These are phyloP conservation scores for Lepidocyrtinus sp. DNA, from an alignment of 2,888 invertebrate genomes.

Conservation along the genomic window DNA sequence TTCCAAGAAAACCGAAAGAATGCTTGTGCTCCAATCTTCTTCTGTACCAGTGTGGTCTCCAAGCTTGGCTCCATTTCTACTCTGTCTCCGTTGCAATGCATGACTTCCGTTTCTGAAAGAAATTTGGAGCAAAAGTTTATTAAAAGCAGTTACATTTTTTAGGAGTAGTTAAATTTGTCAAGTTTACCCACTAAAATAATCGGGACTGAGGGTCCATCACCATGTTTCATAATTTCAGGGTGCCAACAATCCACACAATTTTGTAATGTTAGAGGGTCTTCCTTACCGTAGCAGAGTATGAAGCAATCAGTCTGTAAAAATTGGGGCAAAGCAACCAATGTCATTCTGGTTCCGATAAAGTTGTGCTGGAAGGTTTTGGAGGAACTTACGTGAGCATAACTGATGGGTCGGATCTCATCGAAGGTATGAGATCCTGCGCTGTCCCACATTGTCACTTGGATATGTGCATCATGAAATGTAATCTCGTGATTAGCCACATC, in stretches of 20 bases:
- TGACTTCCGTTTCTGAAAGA: constrained; percentile 1
- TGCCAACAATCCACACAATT: constrained; percentile 89
- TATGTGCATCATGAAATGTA: not conserved
- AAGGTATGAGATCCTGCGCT: constrained; percentile 32
- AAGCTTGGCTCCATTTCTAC: not conserved
- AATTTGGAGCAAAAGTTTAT: not conserved
- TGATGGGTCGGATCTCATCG: constrained; percentile 50
- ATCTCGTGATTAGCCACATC: constrained; percentile 39
- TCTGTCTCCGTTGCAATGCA: not conserved
- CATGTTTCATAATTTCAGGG: constrained; percentile 85
- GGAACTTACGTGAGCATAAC: constrained; percentile 54
- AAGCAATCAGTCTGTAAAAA: constrained; percentile 86
- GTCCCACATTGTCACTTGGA: constrained; percentile 48
- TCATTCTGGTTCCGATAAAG: not conserved
- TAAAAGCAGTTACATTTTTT: not conserved
- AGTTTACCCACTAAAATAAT: constrained; percentile 84
- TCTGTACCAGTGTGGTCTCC: constrained; percentile 77
- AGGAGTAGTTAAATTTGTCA: not conserved
- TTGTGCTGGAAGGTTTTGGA: not conserved
- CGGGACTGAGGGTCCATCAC: constrained; percentile 81
- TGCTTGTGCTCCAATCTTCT: constrained; percentile 80
- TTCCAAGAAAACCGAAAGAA: constrained; percentile 87
- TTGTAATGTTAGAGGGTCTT: constrained; percentile 83
- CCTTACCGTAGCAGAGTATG: constrained; percentile 87
- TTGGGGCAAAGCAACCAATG: not conserved